Conservation (phyloP, 2,888 invertebrate genomes). For the Leptinotarsa juncta region DNA sequence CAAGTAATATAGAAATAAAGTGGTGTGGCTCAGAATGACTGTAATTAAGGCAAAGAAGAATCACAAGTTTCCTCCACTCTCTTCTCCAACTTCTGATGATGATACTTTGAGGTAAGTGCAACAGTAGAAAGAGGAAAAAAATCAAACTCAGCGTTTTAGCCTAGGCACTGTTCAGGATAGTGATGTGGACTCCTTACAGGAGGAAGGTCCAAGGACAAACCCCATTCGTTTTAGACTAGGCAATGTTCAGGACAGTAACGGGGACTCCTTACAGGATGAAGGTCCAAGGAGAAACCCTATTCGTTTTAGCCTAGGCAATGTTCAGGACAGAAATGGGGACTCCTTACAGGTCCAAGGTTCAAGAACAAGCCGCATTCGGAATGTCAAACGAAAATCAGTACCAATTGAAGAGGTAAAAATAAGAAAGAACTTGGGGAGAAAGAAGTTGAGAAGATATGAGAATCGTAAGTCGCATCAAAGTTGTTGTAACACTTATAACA, state of each 20-base stretch:
- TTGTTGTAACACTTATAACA: no score
- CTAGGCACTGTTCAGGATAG: conserved; percentile 45
- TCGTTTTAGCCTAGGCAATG: conserved; percentile 53
- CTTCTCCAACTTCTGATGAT: conserved; percentile 53
- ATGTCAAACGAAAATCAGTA: conserved; percentile 38
- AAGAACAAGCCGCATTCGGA: background rate
- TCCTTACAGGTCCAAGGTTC: background rate
- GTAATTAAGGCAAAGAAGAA: conserved; percentile 53
- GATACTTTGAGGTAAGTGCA: conserved; percentile 57
- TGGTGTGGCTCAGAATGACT: conserved; percentile 49
- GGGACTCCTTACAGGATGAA: background rate
- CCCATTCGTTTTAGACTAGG: conserved; percentile 50
- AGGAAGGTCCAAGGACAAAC: background rate
- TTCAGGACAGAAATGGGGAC: background rate
- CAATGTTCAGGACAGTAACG: conserved; percentile 30
- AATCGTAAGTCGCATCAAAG: conserved; percentile 48
- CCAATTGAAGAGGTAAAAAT: conserved; percentile 49
- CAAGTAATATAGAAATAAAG: background rate
- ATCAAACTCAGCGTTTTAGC: conserved; percentile 44
- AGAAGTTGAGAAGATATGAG: conserved; percentile 55
- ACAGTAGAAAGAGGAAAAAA: background rate
- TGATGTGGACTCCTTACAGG: background rate
- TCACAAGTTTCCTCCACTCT: conserved; percentile 51
- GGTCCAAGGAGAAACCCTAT: background rate
- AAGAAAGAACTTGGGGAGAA: conserved; percentile 54